These are phyloP conservation scores for Mico argentatus DNA, from an alignment of 2,797 vertebrate species.

Conservation along the genomic window DNA sequence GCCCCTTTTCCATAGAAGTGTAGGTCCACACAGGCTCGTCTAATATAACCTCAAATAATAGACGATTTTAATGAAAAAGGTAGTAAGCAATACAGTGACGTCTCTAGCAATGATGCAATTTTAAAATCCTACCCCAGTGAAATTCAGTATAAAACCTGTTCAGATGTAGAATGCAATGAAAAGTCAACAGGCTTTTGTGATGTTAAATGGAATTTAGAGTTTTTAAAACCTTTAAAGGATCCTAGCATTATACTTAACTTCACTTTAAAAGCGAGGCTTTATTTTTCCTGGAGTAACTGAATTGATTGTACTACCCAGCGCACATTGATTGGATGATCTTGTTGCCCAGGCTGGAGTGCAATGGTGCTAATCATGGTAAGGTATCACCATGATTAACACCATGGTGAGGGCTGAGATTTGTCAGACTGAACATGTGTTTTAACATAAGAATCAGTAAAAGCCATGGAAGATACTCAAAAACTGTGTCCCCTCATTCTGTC, in stretches of 20 bases:
- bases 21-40: not conserved
- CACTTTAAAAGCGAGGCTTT: not conserved
- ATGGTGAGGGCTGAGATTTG: accelerated
- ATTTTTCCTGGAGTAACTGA: not conserved
- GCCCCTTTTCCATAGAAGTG: not conserved
- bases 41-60: not conserved
- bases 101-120: not conserved
- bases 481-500: accelerated
- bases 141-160: not conserved
- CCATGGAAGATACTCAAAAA: accelerated
- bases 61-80: not conserved
- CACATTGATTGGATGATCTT: not conserved
- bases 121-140: not conserved
- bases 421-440: not conserved
- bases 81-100: not conserved
- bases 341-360: not conserved
- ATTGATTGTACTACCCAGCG: too few species aligned
- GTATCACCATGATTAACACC: not conserved
- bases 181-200: not conserved
- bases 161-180: not conserved
- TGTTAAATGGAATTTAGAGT: too few species aligned
- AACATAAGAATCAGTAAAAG: not conserved
- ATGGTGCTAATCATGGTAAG: not conserved
- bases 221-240: not conserved
- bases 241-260: not conserved